These are phyloP conservation scores for Tachysurus vachellii DNA, from an alignment of 2,113 vertebrate species.

Conservation along the genomic window DNA sequence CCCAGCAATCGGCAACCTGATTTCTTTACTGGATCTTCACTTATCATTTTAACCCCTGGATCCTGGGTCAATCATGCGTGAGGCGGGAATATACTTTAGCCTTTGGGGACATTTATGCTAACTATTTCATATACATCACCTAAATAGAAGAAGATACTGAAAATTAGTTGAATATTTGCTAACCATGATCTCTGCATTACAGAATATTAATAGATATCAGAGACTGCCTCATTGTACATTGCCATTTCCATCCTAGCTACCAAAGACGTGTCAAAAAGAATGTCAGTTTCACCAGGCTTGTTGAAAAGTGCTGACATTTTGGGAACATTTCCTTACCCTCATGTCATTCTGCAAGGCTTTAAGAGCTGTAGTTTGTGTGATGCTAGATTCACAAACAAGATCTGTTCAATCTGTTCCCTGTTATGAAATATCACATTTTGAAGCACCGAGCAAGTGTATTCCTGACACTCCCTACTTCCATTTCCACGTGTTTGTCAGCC, in stretches of 20 bases:
- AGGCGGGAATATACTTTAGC: too few relatives aligned
- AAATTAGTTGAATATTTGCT: neutral
- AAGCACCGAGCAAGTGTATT: neutral
- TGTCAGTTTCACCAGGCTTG: neutral
- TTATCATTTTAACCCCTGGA: neutral
- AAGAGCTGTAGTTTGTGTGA: neutral
- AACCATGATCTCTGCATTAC: neutral
- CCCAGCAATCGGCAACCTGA: neutral
- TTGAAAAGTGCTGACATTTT: neutral
- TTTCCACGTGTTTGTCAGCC: slow-evolving; percentile 24
- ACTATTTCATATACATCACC: neutral
- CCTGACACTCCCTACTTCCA: neutral
- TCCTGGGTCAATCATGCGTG: neutral
- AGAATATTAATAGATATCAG: neutral
- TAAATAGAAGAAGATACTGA: neutral
- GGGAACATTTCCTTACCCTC: neutral
- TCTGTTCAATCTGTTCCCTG: neutral
- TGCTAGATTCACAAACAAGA: neutral
- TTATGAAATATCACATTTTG: slow-evolving; percentile 1
- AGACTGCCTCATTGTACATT: neutral
- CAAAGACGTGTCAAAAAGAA: neutral
- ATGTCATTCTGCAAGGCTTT: slow-evolving; percentile 5
- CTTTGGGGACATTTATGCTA: neutral
- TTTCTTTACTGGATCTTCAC: neutral
- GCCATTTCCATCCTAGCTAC: neutral